Evolutionary conservation across 2,797 vertebrate genomes (phyloP), one percentile per base, ranked within the genome.

Genomic region (Decapterus maruadsi): DNA sequence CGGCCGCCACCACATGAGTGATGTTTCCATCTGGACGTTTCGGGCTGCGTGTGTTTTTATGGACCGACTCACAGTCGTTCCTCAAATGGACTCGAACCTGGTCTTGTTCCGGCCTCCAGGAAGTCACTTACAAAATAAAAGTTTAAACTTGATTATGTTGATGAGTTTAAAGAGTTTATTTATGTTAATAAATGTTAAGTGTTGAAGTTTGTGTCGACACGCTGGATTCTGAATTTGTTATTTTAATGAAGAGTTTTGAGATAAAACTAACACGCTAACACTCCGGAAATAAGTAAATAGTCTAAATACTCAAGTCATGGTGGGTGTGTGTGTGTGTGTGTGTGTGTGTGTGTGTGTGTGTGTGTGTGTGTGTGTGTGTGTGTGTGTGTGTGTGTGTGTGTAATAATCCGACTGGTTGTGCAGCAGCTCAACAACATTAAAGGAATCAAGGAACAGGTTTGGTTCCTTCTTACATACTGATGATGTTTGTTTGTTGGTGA

Each of bases 1-100:
- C 86, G 82, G 85, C 50, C 64, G 10, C 70, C 68, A 72, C 78
- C 76, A 85, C 82, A 91, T 90, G 89, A 91, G 84, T 85, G 81
- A 92, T 91, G 88, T 85, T 84, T 88, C 89, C 80, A 90, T 86
- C 83, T 75, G 77, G 26, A 26, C 3, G 26, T 26, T 26, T 26
- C 3, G 26, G 26, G 55, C 50, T 53, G 62, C 75, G 22, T 51
- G 34, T 50, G 73, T 64, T 55, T 78, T 78, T 48, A n/a, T n/a
- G n/a, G n/a, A n/a, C n/a, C n/a, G n/a, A n/a, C n/a, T n/a, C n/a
- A n/a, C n/a, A n/a, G 50, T 83, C 71, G 54, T 87, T 82, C 82
- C 61, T 81, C 85, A 78, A n/a, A n/a, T n/a, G 19, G 51, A 72
- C 70, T 26, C 71, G 56, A 71, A 67, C 54, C 13, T 31, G 46